These are phyloP conservation scores for Anoplius nigerrimus DNA, from an alignment of 2,888 invertebrate species.

Conservation along the genomic window DNA sequence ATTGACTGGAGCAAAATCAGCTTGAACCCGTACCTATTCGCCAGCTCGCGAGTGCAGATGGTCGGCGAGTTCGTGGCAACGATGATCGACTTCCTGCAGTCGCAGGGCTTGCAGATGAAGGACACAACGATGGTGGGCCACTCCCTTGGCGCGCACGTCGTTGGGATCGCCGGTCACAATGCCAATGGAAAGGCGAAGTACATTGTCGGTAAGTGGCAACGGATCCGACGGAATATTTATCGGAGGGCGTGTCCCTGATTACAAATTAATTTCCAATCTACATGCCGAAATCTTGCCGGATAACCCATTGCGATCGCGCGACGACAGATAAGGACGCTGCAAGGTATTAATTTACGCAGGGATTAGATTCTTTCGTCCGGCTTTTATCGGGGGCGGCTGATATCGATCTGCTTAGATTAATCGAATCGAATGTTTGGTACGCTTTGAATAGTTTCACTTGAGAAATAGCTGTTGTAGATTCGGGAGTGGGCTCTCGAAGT, in stretches of 20 bases:
- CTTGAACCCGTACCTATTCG: slow-evolving; percentile 46
- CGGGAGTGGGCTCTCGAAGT: no score
- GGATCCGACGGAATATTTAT: neutral
- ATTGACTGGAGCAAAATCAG: slow-evolving; percentile 64
- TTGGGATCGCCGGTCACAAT: slow-evolving; percentile 61
- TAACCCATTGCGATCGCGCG: no score
- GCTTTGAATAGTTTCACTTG: no score
- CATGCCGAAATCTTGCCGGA: no score
- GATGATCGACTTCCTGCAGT: slow-evolving; percentile 62
- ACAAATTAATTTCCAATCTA: neutral
- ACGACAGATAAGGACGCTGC: no score
- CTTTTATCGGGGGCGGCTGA: no score
- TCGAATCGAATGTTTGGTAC: no score
- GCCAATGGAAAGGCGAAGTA: slow-evolving; percentile 45
- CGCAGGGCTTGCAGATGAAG: slow-evolving; percentile 49
- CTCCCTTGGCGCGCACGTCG: slow-evolving; percentile 67
- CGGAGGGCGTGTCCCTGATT: slow-evolving; percentile 1
- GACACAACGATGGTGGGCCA: slow-evolving; percentile 62
- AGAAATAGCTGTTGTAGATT: no score
- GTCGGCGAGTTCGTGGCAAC: slow-evolving; percentile 51
- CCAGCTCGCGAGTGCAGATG: slow-evolving; percentile 49
- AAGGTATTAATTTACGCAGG: no score
- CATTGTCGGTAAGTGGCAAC: slow-evolving; percentile 58
- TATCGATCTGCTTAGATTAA: no score
- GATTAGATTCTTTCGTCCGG: no score